Base-by-base conservation (phyloP, 2,888 invertebrate genomes). In the Caenorhabditis afra region DNA sequence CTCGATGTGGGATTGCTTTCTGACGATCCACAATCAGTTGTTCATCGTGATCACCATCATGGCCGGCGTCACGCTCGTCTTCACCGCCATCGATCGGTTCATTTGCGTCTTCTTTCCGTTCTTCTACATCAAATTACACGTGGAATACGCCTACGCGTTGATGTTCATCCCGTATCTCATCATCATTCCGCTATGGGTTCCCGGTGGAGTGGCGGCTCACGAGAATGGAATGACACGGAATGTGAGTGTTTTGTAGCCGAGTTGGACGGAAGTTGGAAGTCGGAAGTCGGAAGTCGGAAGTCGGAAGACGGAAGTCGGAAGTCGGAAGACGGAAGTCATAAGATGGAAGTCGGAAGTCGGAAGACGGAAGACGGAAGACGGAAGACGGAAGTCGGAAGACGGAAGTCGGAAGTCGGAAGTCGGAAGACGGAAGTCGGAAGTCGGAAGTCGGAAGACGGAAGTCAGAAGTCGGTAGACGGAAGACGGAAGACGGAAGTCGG, bases 81-180 rank as follows among this genome's bases (percentile, higher is more conserved):
- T 79, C 44, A 82, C 81, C 5, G 71, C 82, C 7, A 41, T 82
- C 57, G 81, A 82, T 52, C 59, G 84, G 12, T 76, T 81, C 45
- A 79, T 82, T 58, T 85, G 83, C 20, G 83, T 85, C 11, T 85
- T 83, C 47, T 74, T 71, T 20, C 83, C 83, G 5, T 68, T 83
- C 22, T 12, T 22, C 16, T 83, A 83, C 59, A 79, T 83, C 37
- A 83, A 83, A 57, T 41, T 79, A 0, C 71, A 73, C 14, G 71
- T 78, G 11, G 66, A 76, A 22, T 82, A 77, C 57, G 77, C 78
- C 1, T 83, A 83, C 37, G 49, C 64, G 37, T 47, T 81, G 23
- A 65, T 79, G 57, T 67, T 81, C 20, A 18, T 81, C 2, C 78
- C 83, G 1, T 78, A 75, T 53, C 20, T 81, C 11, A 58, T 83